Percentiles rank a stretch among this genome's conserved stretches.
Evolutionary conservation across 2,888 invertebrate species (phyloP).

Genomic region (Andrena chrysosceles): DNA sequence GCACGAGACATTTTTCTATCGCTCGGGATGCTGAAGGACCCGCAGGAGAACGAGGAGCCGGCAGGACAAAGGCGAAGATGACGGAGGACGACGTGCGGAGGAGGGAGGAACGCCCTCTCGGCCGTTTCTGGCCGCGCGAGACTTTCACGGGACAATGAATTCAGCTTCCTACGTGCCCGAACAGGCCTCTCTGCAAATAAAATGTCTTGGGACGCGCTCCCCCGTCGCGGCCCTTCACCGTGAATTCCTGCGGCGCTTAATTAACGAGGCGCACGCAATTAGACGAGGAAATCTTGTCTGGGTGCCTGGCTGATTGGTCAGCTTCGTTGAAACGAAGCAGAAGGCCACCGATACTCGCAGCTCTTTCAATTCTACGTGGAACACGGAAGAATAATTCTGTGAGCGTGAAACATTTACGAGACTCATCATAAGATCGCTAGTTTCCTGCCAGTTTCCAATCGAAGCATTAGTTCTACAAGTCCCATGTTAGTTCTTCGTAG

Average conservation of each 20-base stretch:
- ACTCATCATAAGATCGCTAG: no score
- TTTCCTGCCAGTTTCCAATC: no score
- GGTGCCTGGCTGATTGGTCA: conserved; percentile 42
- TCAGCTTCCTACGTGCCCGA: conserved; percentile 49
- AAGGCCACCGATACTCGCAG: background rate
- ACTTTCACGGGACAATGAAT: conserved; percentile 65
- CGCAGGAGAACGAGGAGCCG: conserved; percentile 27
- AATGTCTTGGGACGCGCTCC: conserved; percentile 53
- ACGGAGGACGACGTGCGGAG: conserved; percentile 21
- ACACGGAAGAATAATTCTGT: background rate
- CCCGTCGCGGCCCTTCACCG: conserved; percentile 25
- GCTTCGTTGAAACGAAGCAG: conserved; percentile 11
- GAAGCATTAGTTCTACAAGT: no score
- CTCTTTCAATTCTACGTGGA: background rate
- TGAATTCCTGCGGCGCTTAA: conserved; percentile 65
- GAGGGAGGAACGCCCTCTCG: conserved; percentile 15
- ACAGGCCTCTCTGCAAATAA: conserved; percentile 50
- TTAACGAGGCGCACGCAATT: conserved; percentile 64
- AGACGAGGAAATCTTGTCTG: conserved; percentile 40
- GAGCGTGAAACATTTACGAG: no score
- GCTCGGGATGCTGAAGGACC: conserved; percentile 35
- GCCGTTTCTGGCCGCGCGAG: conserved; percentile 35
- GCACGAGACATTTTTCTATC: conserved; percentile 62
- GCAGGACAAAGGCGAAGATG: conserved; percentile 55
- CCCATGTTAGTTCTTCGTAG: no score